Base-by-base conservation (phyloP, 64 coral and sea anemone species). In the Acropora yongei region DNA sequence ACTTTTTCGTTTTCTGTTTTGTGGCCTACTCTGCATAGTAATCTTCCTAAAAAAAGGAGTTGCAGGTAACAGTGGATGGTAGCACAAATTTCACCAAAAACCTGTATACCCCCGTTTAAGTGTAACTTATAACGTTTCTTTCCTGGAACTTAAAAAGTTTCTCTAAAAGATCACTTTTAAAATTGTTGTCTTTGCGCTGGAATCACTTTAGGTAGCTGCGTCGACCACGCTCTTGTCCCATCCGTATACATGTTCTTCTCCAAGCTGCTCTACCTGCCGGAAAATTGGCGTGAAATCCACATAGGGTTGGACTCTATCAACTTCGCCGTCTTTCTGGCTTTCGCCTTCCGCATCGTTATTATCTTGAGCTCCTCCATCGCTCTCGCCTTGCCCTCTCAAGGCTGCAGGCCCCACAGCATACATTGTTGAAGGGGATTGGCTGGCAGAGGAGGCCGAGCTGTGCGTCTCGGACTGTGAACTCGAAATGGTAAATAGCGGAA, bases 231-330 rank as follows among this genome's bases (percentile, higher is more conserved):
- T 44, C 1, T 85, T 85, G 82, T 85, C 82, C 61, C 63, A 85
- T 16, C 90, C 75, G 86, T 88, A 96, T 51, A 93, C 87, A 49
- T 49, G 11, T 1, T 96, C 91, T 44, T 93, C 92, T 18, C 95
- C 92, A 43, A 39, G 7, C 57, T 94, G 77, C 2, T 19, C 68
- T 17, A 80, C 83, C 75, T 86, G 40, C 51, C 74, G 44, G 75
- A 58, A 88, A 67, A 94, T 91, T 6, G 94, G 57, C 8, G 13
- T 49, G 75, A 96, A 96, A 74, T 96, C 92, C 78, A 96, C 95
- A 87, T 96, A 96, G 13, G 95, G 88, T 48, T 94, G 67, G 16
- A 96, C 89, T 50, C 51, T 87, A 18, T 68, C 67, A 0, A 42
- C 81, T 13, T 96, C 91, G 1, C 83, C 79, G 1, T 58, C 20